A percentile compares a stretch with the other conserved stretches of the same genome.
phyloP scores from a whole-genome alignment of 2,797 vertebrate genomes.

The Tragopan temminckii region DNA sequence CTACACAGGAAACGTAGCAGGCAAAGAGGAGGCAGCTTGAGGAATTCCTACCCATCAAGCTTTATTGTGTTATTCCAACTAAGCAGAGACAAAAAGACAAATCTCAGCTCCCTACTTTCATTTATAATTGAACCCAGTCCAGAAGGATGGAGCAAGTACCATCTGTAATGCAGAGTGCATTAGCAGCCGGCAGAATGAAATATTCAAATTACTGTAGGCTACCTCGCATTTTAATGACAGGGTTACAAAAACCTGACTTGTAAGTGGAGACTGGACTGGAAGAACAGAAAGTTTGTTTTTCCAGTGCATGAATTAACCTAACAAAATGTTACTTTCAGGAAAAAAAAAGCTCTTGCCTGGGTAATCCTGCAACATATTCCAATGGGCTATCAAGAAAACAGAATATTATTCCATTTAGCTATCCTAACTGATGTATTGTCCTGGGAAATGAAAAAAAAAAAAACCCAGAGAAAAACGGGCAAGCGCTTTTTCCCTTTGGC shows the following conservation, averaged over 20 bases:
- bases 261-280: constrained; percentile 59
- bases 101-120: constrained; percentile 86
- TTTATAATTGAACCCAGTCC: constrained; percentile 86
- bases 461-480: background rate
- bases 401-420: constrained; percentile 42
- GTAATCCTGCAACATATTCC: constrained; percentile 41
- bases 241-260: constrained; percentile 78
- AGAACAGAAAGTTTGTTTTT: constrained; percentile 75
- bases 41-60: constrained; percentile 81
- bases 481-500: background rate
- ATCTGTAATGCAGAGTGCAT: constrained; percentile 82
- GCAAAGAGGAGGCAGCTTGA: constrained; percentile 73
- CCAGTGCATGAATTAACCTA: constrained; percentile 59
- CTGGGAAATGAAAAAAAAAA: constrained; percentile 6
- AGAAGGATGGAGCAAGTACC: constrained; percentile 83
- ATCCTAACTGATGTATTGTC: constrained; percentile 46
- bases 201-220: constrained; percentile 86
- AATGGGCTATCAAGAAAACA: background rate
- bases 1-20: background rate
- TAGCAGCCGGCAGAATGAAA: constrained; percentile 85
- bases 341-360: background rate
- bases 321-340: constrained; percentile 64
- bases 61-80: constrained; percentile 85
- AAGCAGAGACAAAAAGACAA: constrained; percentile 87
- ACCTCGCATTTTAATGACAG: constrained; percentile 81